These are phyloP conservation scores for Eupeodes luniger DNA, from an alignment of 2,888 invertebrate species.

Conservation along the genomic window DNA sequence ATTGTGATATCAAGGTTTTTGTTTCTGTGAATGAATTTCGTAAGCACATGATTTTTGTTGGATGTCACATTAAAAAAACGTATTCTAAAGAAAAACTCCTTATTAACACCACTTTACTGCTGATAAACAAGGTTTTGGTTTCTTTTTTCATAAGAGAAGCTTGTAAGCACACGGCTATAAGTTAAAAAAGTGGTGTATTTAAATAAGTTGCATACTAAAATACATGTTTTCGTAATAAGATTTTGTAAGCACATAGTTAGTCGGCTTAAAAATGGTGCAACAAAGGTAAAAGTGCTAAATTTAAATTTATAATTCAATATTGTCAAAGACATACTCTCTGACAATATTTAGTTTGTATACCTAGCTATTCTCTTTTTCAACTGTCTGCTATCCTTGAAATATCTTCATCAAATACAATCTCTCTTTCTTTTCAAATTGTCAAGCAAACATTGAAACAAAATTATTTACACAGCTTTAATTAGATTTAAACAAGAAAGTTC, in stretches of 20 bases:
- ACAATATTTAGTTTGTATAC: background rate
- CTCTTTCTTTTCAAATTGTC: conserved; percentile 14
- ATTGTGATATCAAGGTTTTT: background rate
- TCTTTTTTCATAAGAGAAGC: background rate
- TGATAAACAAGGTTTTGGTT: too few species aligned
- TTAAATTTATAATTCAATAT: background rate
- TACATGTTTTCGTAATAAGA: background rate
- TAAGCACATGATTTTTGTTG: conserved; percentile 9
- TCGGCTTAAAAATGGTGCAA: background rate
- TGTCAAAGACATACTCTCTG: background rate
- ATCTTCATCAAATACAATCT: conserved; percentile 26
- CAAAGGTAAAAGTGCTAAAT: background rate
- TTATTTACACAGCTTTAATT: conserved; percentile 52
- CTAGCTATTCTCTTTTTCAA: background rate
- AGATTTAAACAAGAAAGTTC: conserved; percentile 38
- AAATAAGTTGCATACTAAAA: background rate
- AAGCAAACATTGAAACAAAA: conserved; percentile 44
- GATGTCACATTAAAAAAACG: background rate
- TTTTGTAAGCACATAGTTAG: conserved; percentile 42
- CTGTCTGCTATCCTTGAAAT: conserved; percentile 38
- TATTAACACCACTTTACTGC: too few species aligned
- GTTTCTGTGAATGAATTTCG: conserved; percentile 6
- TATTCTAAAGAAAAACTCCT: too few species aligned
- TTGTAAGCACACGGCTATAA: conserved; percentile 21
- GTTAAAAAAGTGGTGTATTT: background rate